Evolutionary conservation across 2,888 invertebrate genomes (phyloP).

Genomic region (Mechanitis mazaeus): DNA sequence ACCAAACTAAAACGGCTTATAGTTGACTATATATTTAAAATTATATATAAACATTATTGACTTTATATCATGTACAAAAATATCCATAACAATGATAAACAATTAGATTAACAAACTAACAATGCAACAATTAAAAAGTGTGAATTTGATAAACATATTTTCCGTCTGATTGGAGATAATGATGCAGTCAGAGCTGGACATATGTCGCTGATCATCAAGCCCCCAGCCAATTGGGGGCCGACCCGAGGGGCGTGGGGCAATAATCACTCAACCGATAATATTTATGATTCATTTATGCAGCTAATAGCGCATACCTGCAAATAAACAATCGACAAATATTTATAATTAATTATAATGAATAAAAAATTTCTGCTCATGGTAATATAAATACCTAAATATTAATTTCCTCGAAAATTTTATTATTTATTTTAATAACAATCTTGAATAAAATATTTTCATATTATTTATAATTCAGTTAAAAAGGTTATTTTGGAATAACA

Average conservation of each 20-base stretch:
- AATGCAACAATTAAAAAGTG: constrained; percentile 25
- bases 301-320: constrained; percentile 15
- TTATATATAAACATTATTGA: too few species aligned
- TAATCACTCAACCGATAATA: constrained; percentile 30
- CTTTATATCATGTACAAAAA: too few species aligned
- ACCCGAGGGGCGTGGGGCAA: constrained; percentile 23
- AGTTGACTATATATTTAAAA: too few species aligned
- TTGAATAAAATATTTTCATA: too few species aligned
- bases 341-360: too few species aligned
- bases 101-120: not conserved
- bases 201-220: constrained; percentile 52
- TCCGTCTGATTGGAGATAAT: constrained; percentile 60
- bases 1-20: too few species aligned
- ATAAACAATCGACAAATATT: constrained; percentile 9
- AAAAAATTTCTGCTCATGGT: too few species aligned
- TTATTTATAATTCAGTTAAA: too few species aligned
- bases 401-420: too few species aligned
- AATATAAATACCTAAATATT: too few species aligned
- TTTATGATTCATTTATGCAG: constrained; percentile 31
- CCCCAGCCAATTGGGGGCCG: constrained; percentile 48
- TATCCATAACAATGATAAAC: not conserved
- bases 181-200: constrained; percentile 46
- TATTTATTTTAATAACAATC: too few species aligned
- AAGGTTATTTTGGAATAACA: too few species aligned
- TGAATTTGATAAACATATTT: constrained; percentile 43